Conservation (phyloP, 30 jellyfish, hydroid and myxozoan genomes). For the Pseudorhiza aurosa region DNA sequence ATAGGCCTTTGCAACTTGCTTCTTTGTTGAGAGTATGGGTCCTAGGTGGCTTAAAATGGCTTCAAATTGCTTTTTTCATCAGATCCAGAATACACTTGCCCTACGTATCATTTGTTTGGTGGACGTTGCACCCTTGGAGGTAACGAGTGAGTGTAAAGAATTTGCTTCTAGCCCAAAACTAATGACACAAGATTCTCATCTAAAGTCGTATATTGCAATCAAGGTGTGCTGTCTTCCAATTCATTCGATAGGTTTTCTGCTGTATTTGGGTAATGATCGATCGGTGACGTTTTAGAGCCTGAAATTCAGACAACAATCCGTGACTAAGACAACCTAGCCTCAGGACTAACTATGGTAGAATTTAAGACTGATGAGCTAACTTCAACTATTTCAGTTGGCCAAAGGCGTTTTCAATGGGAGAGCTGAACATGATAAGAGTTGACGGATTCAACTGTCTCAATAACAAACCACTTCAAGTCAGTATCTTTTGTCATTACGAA, state of each 20-base stretch:
- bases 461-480: conserved; percentile 50
- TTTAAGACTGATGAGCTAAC: too few species aligned
- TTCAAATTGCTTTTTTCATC: neutral
- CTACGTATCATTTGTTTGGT: conserved; percentile 62
- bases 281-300: neutral
- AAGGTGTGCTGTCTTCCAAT: too few species aligned
- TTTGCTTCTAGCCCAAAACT: too few species aligned
- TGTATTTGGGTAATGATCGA: too few species aligned
- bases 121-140: conserved; percentile 76
- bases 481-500: too few species aligned
- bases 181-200: too few species aligned
- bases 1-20: too few species aligned
- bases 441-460: conserved; percentile 40
- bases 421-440: conserved; percentile 19
- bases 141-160: conserved; percentile 78
- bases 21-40: too few species aligned
- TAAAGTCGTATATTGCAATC: too few species aligned
- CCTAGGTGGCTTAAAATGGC: neutral
- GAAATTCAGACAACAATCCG: neutral
- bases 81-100: conserved; percentile 66
- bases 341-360: neutral
- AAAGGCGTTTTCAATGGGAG: conserved; percentile 63
- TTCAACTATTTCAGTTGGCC: conserved; percentile 39
- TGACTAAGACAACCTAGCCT: neutral
- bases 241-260: too few species aligned